phyloP scores from a whole-genome alignment of 2,888 invertebrate genomes.

The Sinelater perroti region DNA sequence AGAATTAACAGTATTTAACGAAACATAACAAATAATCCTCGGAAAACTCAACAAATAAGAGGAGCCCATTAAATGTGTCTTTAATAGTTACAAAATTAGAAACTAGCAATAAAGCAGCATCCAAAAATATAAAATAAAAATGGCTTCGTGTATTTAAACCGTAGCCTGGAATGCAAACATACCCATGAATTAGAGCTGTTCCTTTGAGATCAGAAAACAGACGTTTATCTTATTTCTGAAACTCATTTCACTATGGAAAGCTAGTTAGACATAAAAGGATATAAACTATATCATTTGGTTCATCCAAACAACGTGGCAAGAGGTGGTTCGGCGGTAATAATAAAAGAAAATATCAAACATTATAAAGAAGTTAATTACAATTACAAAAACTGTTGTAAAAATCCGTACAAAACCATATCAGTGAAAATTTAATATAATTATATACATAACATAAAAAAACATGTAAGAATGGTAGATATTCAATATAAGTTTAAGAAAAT shows the following conservation, averaged over 20 bases:
- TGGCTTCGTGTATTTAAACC: slow-evolving; percentile 23
- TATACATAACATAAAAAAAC: too few relatives aligned
- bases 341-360: slow-evolving; percentile 21
- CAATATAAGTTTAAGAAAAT: too few relatives aligned
- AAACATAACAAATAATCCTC: slow-evolving; percentile 17
- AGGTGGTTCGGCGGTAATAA: slow-evolving; percentile 29
- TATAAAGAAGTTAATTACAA: slow-evolving; percentile 16
- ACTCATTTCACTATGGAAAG: slow-evolving; percentile 25
- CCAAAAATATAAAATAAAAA: slow-evolving; percentile 21
- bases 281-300: slow-evolving; percentile 26
- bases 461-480: too few relatives aligned
- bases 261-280: slow-evolving; percentile 19
- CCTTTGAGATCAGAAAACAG: slow-evolving; percentile 15
- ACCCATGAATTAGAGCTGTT: slow-evolving; percentile 8
- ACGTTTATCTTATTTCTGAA: slow-evolving; percentile 20
- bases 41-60: slow-evolving; percentile 21
- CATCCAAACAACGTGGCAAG: slow-evolving; percentile 27
- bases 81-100: slow-evolving; percentile 20
- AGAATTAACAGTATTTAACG: slow-evolving; percentile 1
- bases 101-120: slow-evolving; percentile 14
- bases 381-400: too few relatives aligned
- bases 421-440: too few relatives aligned
- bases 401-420: slow-evolving; percentile 14
- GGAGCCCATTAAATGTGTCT: slow-evolving; percentile 16
- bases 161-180: slow-evolving; percentile 34